A percentile compares a stretch with the other conserved stretches of the same genome.
Conservation (phyloP, 2,797 vertebrate species). For the Cossypha heuglini region DNA sequence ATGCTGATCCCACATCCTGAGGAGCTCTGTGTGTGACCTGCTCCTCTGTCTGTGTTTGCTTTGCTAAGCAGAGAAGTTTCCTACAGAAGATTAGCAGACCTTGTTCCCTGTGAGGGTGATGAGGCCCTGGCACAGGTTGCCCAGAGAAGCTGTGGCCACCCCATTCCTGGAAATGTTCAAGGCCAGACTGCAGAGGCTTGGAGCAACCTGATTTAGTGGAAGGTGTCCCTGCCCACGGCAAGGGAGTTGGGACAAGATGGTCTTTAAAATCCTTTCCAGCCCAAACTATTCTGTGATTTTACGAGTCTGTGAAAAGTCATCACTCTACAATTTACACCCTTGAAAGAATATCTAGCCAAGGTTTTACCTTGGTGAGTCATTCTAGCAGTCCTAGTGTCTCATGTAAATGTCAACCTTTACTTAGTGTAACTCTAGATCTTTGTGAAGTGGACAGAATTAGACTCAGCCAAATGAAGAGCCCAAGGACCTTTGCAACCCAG, state of each 20-base stretch:
- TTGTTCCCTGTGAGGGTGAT: neutral
- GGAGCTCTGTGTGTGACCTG: neutral
- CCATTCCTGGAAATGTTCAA: neutral
- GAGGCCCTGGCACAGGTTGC: neutral
- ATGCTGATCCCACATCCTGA: neutral
- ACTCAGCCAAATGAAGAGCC: slow-evolving; percentile 68
- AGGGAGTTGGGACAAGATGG: fast-evolving
- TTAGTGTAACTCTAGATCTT: slow-evolving; percentile 77
- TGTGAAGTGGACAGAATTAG: slow-evolving; percentile 77
- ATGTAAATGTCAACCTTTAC: slow-evolving; percentile 79
- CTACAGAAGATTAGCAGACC: neutral
- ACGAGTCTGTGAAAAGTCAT: neutral
- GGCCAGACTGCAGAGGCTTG: neutral
- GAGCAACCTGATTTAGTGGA: fast-evolving
- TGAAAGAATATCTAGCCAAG: slow-evolving; percentile 67
- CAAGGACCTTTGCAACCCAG: slow-evolving; percentile 72
- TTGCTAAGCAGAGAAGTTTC: neutral
- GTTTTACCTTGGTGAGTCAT: slow-evolving; percentile 70
- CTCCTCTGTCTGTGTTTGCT: neutral
- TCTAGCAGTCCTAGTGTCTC: slow-evolving; percentile 58
- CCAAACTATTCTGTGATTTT: neutral
- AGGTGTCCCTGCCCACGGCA: neutral
- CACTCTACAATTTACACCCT: slow-evolving; percentile 33
- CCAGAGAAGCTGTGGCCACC: neutral
- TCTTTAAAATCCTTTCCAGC: neutral